Evolutionary conservation across 2,797 vertebrate genomes (phyloP).

Genomic region (Scolopax bukidnonensis): DNA sequence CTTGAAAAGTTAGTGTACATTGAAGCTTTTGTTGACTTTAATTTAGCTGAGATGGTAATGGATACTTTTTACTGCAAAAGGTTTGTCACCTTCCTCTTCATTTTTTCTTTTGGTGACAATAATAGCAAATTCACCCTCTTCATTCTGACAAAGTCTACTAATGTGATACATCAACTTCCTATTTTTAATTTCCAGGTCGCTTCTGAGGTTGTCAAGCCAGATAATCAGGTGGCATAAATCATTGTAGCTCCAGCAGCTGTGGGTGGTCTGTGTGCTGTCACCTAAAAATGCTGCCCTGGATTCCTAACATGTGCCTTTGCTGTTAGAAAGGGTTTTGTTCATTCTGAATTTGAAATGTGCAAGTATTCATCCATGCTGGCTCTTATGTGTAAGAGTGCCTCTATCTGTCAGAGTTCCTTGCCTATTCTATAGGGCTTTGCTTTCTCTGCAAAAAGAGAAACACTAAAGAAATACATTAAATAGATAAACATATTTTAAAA

Average conservation of each 20-base stretch:
- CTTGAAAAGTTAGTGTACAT: neutral
- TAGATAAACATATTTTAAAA: neutral
- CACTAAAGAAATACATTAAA: neutral
- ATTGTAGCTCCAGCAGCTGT: neutral
- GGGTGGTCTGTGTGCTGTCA: neutral
- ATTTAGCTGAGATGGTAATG: neutral
- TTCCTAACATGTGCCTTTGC: neutral
- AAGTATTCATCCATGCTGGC: neutral
- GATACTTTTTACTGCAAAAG: neutral
- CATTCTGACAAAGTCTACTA: neutral
- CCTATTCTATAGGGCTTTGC: neutral
- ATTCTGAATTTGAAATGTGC: neutral
- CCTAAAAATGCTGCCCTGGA: neutral
- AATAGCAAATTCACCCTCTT: neutral
- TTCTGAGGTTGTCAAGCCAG: neutral
- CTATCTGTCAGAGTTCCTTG: neutral
- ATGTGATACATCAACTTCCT: neutral
- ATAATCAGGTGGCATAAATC: neutral
- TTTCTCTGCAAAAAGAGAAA: neutral
- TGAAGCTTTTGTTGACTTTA: neutral
- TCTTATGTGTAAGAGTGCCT: fast-evolving
- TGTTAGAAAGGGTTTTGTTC: neutral
- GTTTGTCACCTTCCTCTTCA: neutral
- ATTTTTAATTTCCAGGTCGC: neutral
- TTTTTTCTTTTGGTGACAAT: neutral